Evolutionary conservation across 2,113 vertebrate genomes (phyloP), one percentile per base, ranked within the genome.

Genomic region (Caranx melampygus): DNA sequence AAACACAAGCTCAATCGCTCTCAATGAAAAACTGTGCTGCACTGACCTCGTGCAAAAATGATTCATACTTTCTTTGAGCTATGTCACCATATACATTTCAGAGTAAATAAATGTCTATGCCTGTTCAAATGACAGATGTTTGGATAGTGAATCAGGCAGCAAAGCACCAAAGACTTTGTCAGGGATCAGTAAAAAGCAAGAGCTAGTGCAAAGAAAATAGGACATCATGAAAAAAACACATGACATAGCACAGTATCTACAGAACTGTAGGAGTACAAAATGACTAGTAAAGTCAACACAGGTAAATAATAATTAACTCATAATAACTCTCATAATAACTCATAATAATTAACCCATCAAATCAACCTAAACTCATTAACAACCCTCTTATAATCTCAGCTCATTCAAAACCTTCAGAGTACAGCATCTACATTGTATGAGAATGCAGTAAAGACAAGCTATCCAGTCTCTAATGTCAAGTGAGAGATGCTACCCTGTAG

Each of bases 51-150:
- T 61, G 58, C 66, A 59, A 31, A 75, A 70, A 58, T 4, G 3
- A 14, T 34, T 67, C 79, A 85, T 91, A 37, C 5, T 72, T 49
- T 54, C 10, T 45, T 49, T n/a, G 37, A 51, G 31, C 63, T 45
- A 35, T 6, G 1, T 54, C 33, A 77, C 10, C 4, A 52, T 16
- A 60, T 16, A 37, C 11, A 2, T 1, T 21, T 51, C 3, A 15
- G 6, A 26, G 9, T 20, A 26, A 4, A 72, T 37, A n/a, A 45
- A 5, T n/a, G 7, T 34, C 5, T 58, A 34, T 40, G 75, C 1
- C 5, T 58, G 21, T 37, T 69, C 37, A 67, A 49, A 18, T 40
- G 4, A 37, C 3, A 40, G 6, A 6, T 12, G 3, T 15, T 52
- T 33, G 4, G 37, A 55, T n/a, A 21, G 49, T 16, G 44, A 35